phyloP scores from a whole-genome alignment of 2,888 invertebrate species.

The Globia sparganii region DNA sequence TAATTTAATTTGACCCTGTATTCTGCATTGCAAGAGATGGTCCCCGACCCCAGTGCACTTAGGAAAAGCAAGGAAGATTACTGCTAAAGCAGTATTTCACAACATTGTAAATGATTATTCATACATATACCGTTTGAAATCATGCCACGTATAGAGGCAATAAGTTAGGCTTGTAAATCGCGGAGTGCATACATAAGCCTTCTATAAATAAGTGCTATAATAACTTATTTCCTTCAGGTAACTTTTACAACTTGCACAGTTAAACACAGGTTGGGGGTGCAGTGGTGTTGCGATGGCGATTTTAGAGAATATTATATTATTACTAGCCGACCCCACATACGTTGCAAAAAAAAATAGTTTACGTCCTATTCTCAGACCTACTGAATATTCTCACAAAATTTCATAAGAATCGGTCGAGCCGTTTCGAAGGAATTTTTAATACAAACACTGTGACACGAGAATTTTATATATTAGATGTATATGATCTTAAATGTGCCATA shows the following conservation, averaged over 20 bases:
- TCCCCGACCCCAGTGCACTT: neutral
- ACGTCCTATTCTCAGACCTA: no score
- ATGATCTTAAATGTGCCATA: no score
- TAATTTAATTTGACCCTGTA: neutral
- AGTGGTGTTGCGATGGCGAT: neutral
- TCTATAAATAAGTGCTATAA: slow-evolving; percentile 57
- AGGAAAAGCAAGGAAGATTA: slow-evolving; percentile 22
- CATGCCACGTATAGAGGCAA: slow-evolving; percentile 49
- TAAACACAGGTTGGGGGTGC: slow-evolving; percentile 20
- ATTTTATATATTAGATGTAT: no score
- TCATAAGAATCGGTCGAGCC: no score
- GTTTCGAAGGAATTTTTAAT: no score
- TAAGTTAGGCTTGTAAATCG: slow-evolving; percentile 58
- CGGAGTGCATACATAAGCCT: slow-evolving; percentile 39
- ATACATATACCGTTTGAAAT: slow-evolving; percentile 51
- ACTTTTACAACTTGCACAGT: slow-evolving; percentile 51
- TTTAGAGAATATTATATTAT: no score
- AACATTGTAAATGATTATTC: slow-evolving; percentile 42
- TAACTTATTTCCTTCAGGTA: slow-evolving; percentile 52
- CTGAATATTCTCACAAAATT: no score
- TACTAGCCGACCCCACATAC: no score
- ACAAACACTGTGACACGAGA: no score
- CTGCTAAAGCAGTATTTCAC: slow-evolving; percentile 42
- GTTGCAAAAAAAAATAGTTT: no score
- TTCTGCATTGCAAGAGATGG: neutral